These are phyloP conservation scores for Pegea sp. DNA, from an alignment of 23 tunicate genomes.

Conservation along the genomic window DNA sequence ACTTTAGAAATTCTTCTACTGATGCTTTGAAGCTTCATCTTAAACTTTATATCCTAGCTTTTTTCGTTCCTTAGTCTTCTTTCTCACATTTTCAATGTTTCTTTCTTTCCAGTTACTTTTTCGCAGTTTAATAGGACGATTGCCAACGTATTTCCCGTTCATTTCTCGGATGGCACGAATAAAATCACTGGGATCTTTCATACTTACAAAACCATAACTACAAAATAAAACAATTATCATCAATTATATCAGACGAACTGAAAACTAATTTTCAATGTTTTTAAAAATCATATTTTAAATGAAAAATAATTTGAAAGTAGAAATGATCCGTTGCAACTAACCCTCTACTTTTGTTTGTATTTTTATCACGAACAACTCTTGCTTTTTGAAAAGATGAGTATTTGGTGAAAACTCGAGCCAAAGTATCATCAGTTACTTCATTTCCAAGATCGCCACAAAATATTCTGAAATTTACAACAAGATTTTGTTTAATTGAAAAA, in stretches of 20 bases:
- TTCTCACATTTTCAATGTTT: constrained; percentile 62
- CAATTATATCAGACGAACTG: neutral
- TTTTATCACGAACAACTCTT: constrained; percentile 65
- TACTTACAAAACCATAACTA: constrained; percentile 89
- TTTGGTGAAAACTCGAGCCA: constrained; percentile 56
- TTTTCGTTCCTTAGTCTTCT: constrained; percentile 78
- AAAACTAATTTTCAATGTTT: neutral
- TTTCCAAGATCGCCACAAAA: constrained; percentile 97
- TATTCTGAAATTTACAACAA: constrained; percentile 17
- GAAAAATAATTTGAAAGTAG: neutral
- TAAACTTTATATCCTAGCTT: constrained; percentile 86
- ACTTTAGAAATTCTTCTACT: too few relatives aligned
- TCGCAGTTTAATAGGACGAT: constrained; percentile 82
- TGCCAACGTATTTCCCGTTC: constrained; percentile 95
- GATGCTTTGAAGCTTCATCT: too few relatives aligned
- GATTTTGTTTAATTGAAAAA: neutral
- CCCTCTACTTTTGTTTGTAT: constrained; percentile 71
- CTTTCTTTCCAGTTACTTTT: constrained; percentile 92
- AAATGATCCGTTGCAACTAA: constrained; percentile 1
- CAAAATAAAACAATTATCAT: neutral
- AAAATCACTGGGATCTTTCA: constrained; percentile 84
- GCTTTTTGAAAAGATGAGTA: constrained; percentile 90
- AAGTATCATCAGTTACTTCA: constrained; percentile 88
- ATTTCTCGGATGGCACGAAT: constrained; percentile 92
- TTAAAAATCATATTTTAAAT: neutral